phyloP scores from a whole-genome alignment of 2,113 vertebrate species.

The Hemiprocne comata region DNA sequence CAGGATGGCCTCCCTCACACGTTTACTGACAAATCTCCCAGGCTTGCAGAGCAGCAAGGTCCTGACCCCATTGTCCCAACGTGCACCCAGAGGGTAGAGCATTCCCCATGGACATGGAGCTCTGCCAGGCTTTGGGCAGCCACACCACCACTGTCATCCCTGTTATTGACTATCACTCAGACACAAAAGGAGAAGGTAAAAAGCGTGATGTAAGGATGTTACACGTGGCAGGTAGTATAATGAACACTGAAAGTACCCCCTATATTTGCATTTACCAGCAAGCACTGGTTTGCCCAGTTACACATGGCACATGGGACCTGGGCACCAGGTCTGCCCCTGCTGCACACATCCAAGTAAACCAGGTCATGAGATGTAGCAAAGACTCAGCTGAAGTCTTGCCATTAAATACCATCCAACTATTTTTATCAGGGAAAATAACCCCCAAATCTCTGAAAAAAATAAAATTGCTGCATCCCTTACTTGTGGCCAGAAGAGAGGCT shows the following conservation, averaged over 20 bases:
- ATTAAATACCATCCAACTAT: slow-evolving; percentile 64
- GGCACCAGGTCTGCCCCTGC: neutral
- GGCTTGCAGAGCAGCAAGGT: fast-evolving
- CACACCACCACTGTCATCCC: neutral
- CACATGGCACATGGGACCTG: too few species aligned
- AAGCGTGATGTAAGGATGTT: fast-evolving
- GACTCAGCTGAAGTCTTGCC: neutral
- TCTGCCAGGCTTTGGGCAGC: neutral
- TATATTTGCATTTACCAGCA: neutral
- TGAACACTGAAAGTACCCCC: neutral
- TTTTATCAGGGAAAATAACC: slow-evolving; percentile 36
- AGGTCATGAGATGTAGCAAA: slow-evolving; percentile 23
- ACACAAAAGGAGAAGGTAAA: neutral
- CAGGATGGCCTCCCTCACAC: too few species aligned
- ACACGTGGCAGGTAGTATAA: fast-evolving
- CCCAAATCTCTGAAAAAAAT: neutral
- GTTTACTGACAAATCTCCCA: neutral
- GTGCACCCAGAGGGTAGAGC: fast-evolving
- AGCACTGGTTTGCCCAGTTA: neutral
- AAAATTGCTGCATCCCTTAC: neutral
- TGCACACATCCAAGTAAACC: slow-evolving; percentile 7
- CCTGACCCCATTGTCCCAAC: too few species aligned
- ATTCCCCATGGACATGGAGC: fast-evolving
- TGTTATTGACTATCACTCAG: fast-evolving
- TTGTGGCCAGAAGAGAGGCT: neutral